Base-by-base conservation (phyloP, 1,140 invertebrate species). In the Anthonomus grandis region DNA sequence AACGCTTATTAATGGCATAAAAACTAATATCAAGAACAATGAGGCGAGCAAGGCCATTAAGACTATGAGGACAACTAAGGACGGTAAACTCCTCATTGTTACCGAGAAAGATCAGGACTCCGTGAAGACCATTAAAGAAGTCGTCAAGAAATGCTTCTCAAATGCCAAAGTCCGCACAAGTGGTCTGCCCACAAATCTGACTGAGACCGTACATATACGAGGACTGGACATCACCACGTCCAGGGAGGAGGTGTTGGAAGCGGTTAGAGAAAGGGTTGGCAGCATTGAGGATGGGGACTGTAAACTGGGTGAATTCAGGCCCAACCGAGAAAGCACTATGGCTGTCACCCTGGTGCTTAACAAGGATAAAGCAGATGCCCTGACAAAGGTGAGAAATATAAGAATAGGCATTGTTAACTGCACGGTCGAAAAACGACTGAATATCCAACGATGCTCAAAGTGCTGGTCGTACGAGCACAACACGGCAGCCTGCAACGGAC, bases 391-490 rank as follows among this genome's bases (percentile, higher is more conserved):
- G 6, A 41, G 13, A 9, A 15, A 41, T 8, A 8, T 41, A 41
- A 8, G 38, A 9, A 19, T 41, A 6, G 38, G 38, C 5, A 5
- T 41, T 8, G 38, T 41, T 8, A 41, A 25, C 10, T 61, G 59
- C 34, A 42, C 13, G 38, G 4, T 59, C 9, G 23, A 48, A 23
- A 47, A 41, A 34, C 41, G 44, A 19, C 15, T 60, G n/a, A 18
- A 51, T 27, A 12, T 57, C 1, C 5, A 24, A 45, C 56, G 25
- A 38, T 60, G 61, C 22, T 51, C 19, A 8, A 63, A 38, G 27
- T 57, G 61, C 52, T 63, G 61, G 58, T 31, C 9, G 5, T 38
- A 34, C 9, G 54, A 23, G 3, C 59, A 63, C 19, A 24, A 3
- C 5, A 22, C n/a, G 12, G 12, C 12, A 4, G 24, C 49, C 13